phyloP scores from a whole-genome alignment of 2,888 invertebrate species.

The Mamestra brassicae region DNA sequence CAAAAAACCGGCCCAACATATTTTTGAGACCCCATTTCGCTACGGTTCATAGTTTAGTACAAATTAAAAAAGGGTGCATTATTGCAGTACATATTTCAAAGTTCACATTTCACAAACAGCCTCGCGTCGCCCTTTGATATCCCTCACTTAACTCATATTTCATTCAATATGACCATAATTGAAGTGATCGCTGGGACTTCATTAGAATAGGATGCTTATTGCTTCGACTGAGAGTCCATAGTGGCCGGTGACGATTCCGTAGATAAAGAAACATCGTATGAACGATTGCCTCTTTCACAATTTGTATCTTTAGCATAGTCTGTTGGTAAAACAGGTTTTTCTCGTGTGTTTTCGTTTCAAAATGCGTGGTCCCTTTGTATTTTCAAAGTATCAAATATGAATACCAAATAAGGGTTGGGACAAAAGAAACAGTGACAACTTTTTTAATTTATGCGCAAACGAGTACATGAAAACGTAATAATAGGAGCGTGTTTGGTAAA shows the following conservation, averaged over 20 bases:
- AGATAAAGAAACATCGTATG: constrained; percentile 84
- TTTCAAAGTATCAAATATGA: constrained; percentile 90
- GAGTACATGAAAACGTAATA: constrained; percentile 91
- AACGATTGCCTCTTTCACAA: constrained; percentile 90
- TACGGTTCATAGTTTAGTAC: constrained; percentile 87
- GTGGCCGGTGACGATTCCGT: constrained; percentile 73
- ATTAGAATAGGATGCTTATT: constrained; percentile 83
- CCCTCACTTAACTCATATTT: constrained; percentile 91
- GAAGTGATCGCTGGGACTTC: constrained; percentile 80
- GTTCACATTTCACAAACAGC: constrained; percentile 88
- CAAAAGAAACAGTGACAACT: constrained; percentile 90
- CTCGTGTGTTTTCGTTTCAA: constrained; percentile 86
- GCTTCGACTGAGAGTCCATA: constrained; percentile 78
- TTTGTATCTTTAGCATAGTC: constrained; percentile 90
- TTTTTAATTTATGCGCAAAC: constrained; percentile 90
- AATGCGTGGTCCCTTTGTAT: constrained; percentile 88
- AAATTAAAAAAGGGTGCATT: constrained; percentile 90
- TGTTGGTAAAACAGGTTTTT: constrained; percentile 89
- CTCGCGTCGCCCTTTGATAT: constrained; percentile 89
- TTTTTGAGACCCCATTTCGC: constrained; percentile 83
- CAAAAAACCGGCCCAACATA: constrained; percentile 74
- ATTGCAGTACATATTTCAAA: constrained; percentile 87
- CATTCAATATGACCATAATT: constrained; percentile 90
- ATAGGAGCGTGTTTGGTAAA: constrained; percentile 90
- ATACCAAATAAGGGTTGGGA: constrained; percentile 91